Base-by-base conservation (phyloP, 1,140 invertebrate genomes). In the Lithobius niger region DNA sequence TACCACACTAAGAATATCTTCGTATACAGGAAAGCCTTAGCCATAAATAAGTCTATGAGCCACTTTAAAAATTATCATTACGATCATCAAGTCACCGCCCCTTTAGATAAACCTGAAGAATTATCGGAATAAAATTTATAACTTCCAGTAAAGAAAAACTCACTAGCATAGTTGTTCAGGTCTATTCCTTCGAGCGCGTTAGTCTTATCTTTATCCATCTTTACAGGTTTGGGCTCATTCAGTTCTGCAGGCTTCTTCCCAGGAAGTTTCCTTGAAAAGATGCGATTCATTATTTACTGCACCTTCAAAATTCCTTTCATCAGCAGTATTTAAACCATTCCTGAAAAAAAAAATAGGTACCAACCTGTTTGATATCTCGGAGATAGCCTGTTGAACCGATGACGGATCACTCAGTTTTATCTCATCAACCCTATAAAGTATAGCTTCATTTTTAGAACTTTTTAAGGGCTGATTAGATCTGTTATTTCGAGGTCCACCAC, bases 351-450 rank as follows among this genome's bases (percentile, higher is more conserved):
- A 54, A 13, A 18, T 47, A 62, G 58, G 61, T 59, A 61, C 66
- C 65, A 64, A 48, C 60, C 58, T 60, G 60, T 64, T 57, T 57
- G 59, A 71, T 56, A 73, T 71, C 61, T 68, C 77, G 65, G 69
- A 78, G 45, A 80, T 67, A 27, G 71, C 78, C 69, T 79, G 77
- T 60, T 76, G 74, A 6, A 79, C 73, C 15, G 75, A 65, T 62
- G 70, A 75, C 24, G 74, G 73, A 69, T 80, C 77, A 58, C 68
- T 72, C 1, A 76, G 61, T 26, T 79, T 77, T 6, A 79, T 74
- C 54, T 79, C 75, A 59, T 80, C 77, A 13, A 79, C 71, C 54
- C 76, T 69, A 64, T 75, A 79, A 1, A 79, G 74, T 43, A 74
- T 71, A 16, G 64, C 69, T 40, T 75, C 73, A 56, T 71, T 61